These are phyloP conservation scores for Drosophila neonasuta DNA, from an alignment of 2,888 invertebrate species.

Conservation along the genomic window DNA sequence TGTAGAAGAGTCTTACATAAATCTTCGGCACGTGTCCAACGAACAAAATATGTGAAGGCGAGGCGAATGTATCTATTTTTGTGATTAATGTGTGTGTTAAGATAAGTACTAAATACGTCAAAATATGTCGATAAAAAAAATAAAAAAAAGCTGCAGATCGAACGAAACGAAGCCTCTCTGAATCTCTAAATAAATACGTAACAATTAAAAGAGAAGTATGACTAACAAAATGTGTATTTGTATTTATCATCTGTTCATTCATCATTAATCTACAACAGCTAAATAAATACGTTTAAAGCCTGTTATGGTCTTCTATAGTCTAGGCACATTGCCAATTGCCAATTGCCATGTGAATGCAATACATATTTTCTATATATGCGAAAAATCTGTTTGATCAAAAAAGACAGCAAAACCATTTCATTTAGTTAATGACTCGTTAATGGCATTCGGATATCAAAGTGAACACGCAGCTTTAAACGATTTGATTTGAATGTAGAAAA, in stretches of 20 bases:
- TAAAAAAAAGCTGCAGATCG: too few relatives aligned
- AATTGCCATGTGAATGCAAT: conserved; percentile 24
- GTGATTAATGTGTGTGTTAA: background rate
- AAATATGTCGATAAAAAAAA: background rate
- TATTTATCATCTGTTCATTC: conserved; percentile 2
- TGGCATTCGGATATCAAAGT: conserved; percentile 26
- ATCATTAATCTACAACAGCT: conserved; percentile 18
- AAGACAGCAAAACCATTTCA: conserved; percentile 17
- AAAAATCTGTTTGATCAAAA: conserved; percentile 36
- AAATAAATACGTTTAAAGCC: conserved; percentile 31
- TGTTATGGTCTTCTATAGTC: conserved; percentile 32
- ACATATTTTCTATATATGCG: background rate
- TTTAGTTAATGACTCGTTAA: conserved; percentile 61
- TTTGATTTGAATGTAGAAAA: background rate
- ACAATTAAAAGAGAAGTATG: background rate
- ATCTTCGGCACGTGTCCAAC: conserved; percentile 53
- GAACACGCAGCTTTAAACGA: background rate
- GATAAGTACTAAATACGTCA: conserved; percentile 1
- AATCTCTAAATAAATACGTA: background rate
- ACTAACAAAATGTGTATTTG: background rate
- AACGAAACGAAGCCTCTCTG: too few relatives aligned
- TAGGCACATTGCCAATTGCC: conserved; percentile 46
- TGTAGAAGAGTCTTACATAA: conserved; percentile 48
- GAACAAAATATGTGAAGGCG: conserved; percentile 6
- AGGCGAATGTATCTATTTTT: conserved; percentile 3